These are phyloP conservation scores for Monoplex corrugatus DNA, from an alignment of 2,888 invertebrate genomes.

Conservation along the genomic window DNA sequence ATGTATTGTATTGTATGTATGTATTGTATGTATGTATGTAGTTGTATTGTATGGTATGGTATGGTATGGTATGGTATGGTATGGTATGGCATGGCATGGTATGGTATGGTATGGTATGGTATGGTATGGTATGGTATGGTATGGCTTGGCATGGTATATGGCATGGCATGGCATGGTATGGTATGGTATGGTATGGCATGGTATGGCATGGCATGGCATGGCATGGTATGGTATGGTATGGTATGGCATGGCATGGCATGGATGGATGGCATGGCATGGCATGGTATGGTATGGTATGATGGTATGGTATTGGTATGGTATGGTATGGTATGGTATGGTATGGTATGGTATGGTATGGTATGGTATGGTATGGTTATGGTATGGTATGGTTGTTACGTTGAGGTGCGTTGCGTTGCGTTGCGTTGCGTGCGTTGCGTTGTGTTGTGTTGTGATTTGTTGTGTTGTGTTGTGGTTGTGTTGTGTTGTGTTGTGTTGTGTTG, in stretches of 20 bases:
- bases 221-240: conserved; percentile 20
- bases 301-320: too few species aligned
- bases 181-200: background rate
- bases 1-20: too few species aligned
- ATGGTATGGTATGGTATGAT: conserved; percentile 5
- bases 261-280: conserved; percentile 1
- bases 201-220: background rate
- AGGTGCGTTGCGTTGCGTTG: too few species aligned
- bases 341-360: background rate
- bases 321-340: background rate
- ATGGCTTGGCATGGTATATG: conserved; percentile 8
- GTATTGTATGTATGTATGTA: too few species aligned
- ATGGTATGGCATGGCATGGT: background rate
- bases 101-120: background rate
- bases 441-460: too few species aligned
- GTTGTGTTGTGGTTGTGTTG: too few species aligned
- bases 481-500: background rate
- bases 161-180: background rate
- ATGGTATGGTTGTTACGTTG: background rate
- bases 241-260: conserved; percentile 34
- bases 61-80: background rate
- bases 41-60: too few species aligned
- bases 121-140: conserved; percentile 26
- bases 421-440: too few species aligned
- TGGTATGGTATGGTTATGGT: background rate